These are phyloP conservation scores for Anguilla megastoma DNA, from an alignment of 2,797 vertebrate genomes.

Conservation along the genomic window DNA sequence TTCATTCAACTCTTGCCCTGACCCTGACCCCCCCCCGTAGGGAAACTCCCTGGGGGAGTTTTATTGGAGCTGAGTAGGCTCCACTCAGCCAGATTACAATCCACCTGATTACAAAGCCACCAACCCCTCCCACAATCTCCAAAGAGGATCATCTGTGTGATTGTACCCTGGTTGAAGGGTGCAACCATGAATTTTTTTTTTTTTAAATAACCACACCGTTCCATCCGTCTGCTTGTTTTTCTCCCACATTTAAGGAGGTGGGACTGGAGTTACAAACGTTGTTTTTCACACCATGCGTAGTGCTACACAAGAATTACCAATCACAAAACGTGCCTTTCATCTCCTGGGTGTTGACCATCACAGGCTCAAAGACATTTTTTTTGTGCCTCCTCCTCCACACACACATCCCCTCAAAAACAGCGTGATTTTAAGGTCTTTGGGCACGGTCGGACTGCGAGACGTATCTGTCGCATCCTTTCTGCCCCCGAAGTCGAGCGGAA, in stretches of 20 bases:
- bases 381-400: neutral
- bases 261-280: neutral
- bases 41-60: constrained; percentile 19
- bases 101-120: neutral
- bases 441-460: neutral
- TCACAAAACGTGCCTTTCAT: neutral
- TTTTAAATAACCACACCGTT: too few species aligned
- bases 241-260: neutral
- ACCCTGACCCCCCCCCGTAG: constrained; percentile 39
- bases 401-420: neutral
- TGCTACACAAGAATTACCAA: neutral
- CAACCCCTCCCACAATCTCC: neutral
- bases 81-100: constrained; percentile 2
- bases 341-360: neutral
- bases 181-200: too few species aligned
- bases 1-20: constrained; percentile 36
- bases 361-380: neutral
- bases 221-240: too few species aligned
- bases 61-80: neutral
- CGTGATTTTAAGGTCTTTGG: neutral
- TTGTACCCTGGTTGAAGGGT: neutral
- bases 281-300: neutral
- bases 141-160: neutral
- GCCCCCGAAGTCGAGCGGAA: neutral
- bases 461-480: neutral